A percentile compares a stretch with the other conserved stretches of the same genome.
phyloP scores from a whole-genome alignment of 2,113 vertebrate species.

The Prionailurus viverrinus region DNA sequence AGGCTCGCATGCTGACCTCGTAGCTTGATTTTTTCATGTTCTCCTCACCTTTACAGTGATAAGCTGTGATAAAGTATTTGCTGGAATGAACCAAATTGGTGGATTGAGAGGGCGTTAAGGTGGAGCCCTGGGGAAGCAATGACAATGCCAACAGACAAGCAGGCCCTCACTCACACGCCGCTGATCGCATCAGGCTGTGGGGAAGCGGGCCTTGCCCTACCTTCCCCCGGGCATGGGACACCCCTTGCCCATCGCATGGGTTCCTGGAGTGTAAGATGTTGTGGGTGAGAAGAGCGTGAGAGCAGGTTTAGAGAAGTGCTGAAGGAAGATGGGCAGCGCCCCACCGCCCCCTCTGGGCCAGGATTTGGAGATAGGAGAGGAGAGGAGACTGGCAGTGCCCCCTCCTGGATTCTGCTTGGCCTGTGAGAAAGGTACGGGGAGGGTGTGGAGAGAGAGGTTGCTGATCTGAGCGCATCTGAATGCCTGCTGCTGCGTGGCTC shows the following conservation, averaged over 20 bases:
- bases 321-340: not conserved
- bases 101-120: not conserved
- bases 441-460: not conserved
- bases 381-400: not conserved
- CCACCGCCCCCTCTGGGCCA: not conserved
- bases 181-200: not conserved
- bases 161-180: not conserved
- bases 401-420: not conserved
- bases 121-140: not conserved
- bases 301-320: not conserved
- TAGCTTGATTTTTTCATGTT: constrained; percentile 77
- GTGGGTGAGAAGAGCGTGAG: not conserved
- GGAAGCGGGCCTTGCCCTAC: not conserved
- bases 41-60: constrained; percentile 53
- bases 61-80: not conserved
- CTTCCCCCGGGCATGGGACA: not conserved
- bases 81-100: not conserved
- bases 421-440: not conserved
- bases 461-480: not conserved
- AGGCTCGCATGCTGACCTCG: constrained; percentile 85
- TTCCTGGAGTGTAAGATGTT: not conserved
- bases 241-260: not conserved
- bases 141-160: not conserved
- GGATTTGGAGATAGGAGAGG: not conserved
- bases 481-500: not conserved